Base-by-base conservation (phyloP, 2,888 invertebrate species). In the Clitarchus hookeri region DNA sequence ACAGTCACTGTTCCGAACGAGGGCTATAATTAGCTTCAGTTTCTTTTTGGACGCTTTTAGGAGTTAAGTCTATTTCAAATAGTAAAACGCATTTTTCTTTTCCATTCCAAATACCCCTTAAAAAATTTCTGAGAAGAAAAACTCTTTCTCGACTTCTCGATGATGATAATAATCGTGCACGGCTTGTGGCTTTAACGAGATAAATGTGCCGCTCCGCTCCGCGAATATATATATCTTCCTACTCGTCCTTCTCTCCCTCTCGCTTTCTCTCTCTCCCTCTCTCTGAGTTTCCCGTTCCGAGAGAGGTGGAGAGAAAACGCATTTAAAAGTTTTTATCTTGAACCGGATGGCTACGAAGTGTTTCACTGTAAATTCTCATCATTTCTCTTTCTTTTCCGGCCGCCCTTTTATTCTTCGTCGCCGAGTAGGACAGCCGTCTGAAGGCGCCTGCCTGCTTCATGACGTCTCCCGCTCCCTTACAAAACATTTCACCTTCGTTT, bases 331-430 rank as follows among this genome's bases (percentile, higher is more conserved):
- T 65, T 65, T 65, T 65, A 65, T 65, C 65, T 65, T 9, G 23
- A 23, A 65, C n/a, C 65, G 65, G 65, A n/a, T n/a, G 65, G n/a
- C 65, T 65, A n/a, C 65, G n/a, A 65, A 65, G 65, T 65, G 65
- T 65, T 65, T 23, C 65, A 65, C 65, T 65, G 65, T 65, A 65
- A 65, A 65, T 23, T 65, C 65, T 0, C 13, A 65, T 65, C 11
- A 65, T 19, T 16, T 65, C 65, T 16, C 36, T 65, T 65, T 23
- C 65, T 65, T 23, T 65, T 8, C 65, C 65, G 13, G 8, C 8
- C 65, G 0, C n/a, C 16, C 65, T 65, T n/a, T n/a, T n/a, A 19
- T 65, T 65, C 65, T 65, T n/a, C 23, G 19, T 65, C n/a, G 65
- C 65, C 65, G 65, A 65, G 65, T 65, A 9, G n/a, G 65, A 65